Evolutionary conservation across 2,888 invertebrate species (phyloP), one percentile per base, ranked within the genome.

Genomic region (Operophtera brumata): DNA sequence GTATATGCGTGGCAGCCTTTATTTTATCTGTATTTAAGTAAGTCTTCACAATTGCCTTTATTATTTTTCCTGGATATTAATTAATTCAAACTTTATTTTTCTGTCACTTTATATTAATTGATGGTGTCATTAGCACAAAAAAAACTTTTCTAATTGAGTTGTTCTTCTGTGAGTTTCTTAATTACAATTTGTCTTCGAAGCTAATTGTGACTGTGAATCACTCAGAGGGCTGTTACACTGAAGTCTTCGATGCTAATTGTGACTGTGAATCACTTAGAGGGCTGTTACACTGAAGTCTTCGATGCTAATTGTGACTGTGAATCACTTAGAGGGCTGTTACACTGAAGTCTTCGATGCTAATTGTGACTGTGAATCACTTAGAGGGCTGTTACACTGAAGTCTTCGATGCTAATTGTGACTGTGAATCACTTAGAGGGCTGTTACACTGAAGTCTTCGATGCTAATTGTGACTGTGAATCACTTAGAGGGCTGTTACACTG

Each of bases 71-170:
- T 9, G 10, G 10, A 10, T 10, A 25, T 6, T 12, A 48, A 48
- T 30, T 41, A 37, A 50, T 39, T 39, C 28, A 20, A 32, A 41
- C 26, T 8, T 40, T 26, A 47, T 35, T 42, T 53, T 41, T 7
- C 36, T 26, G 47, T 37, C 42, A 6, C 25, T 36, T 46, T 46
- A 41, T 46, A 52, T 52, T 36, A 53, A 53, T 47, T 37, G 37
- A 46, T 47, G 52, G 30, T 47, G 32, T 42, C 53, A 37, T 53
- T 53, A 42, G 53, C 47, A 53, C 20, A 37, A 53, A 30, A 51
- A 51, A 35, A 40, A 36, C 43, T 36, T 52, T 45, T 45, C 44
- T 25, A 37, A 47, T 30, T 39, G 20, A 40, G 32, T 47, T 47
- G n/a, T 26, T 2, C 39, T 36, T 40, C 32, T 40, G 7, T 37